Conservation (phyloP, 2,888 invertebrate genomes). For the Villa cingulata region DNA sequence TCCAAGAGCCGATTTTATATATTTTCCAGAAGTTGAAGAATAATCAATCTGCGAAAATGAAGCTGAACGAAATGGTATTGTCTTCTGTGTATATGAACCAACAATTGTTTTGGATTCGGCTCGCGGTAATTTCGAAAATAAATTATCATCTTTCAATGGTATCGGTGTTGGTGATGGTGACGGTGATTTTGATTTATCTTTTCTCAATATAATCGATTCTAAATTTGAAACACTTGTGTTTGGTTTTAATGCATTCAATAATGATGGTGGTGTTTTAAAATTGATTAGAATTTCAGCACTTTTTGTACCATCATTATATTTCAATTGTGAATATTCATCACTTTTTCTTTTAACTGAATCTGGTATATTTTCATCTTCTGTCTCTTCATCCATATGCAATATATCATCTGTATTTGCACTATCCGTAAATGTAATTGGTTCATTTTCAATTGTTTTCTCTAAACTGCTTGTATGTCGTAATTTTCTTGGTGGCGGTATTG, state of each 20-base stretch:
- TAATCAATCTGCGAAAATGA: slow-evolving; percentile 81
- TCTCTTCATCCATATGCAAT: slow-evolving; percentile 22
- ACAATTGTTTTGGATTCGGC: slow-evolving; percentile 47
- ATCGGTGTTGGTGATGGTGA: slow-evolving; percentile 16
- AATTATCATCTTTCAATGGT: slow-evolving; percentile 21
- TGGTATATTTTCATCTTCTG: slow-evolving; percentile 12
- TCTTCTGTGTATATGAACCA: slow-evolving; percentile 49
- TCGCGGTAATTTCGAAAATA: slow-evolving; percentile 38
- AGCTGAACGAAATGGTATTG: slow-evolving; percentile 66
- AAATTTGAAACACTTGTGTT: slow-evolving; percentile 31
- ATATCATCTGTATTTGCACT: slow-evolving; percentile 19
- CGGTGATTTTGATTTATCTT: slow-evolving; percentile 24
- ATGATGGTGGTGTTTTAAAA: slow-evolving; percentile 9
- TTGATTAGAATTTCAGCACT: neutral
- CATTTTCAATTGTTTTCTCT: slow-evolving; percentile 21
- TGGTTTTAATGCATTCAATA: slow-evolving; percentile 15
- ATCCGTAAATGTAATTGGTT: neutral
- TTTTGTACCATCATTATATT: neutral
- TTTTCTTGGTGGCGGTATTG: slow-evolving; percentile 42
- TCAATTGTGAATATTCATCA: slow-evolving; percentile 5
- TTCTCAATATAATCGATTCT: slow-evolving; percentile 25
- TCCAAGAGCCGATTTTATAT: slow-evolving; percentile 36
- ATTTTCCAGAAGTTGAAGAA: slow-evolving; percentile 46
- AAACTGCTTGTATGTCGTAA: slow-evolving; percentile 41
- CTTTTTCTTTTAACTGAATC: slow-evolving; percentile 8